phyloP scores from a whole-genome alignment of 2,113 vertebrate species.

The Raja brachyura region DNA sequence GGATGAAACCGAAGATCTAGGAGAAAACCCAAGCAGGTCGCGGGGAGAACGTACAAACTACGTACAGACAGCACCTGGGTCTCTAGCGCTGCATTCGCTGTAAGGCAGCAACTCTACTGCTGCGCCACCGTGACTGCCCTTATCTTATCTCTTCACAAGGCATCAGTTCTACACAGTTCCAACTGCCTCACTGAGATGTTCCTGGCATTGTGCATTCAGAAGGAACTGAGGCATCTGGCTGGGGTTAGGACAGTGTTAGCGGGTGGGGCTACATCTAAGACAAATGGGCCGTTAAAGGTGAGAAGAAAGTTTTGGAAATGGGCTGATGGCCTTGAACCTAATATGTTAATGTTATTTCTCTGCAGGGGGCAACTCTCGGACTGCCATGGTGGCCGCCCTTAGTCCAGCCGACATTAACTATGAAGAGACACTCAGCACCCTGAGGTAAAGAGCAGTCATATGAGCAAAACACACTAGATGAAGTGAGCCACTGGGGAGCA shows the following conservation, averaged over 20 bases:
- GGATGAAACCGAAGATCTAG: too few species aligned
- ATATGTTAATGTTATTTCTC: rapidly evolving
- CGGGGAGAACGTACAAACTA: too few species aligned
- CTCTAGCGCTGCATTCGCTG: too few species aligned
- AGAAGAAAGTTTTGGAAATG: neutral
- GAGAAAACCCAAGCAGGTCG: too few species aligned
- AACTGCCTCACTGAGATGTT: neutral
- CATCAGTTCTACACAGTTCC: neutral
- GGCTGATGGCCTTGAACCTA: neutral
- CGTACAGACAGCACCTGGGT: too few species aligned
- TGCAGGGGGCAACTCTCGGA: constrained; percentile 89
- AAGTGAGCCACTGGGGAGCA: neutral
- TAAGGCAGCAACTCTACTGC: too few species aligned
- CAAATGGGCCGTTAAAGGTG: neutral
- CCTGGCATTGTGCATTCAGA: neutral
- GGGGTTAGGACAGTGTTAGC: too few species aligned
- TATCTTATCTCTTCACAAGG: neutral
- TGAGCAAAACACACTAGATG: neutral
- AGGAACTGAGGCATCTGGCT: neutral
- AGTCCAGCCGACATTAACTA: constrained; percentile 97
- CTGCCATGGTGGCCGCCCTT: constrained; percentile 92
- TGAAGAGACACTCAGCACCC: constrained; percentile 92
- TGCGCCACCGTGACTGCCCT: too few species aligned
- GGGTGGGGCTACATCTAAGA: neutral
- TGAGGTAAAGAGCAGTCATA: constrained; percentile 64